Base-by-base conservation (phyloP, 2,888 invertebrate species). In the Diabrotica balteata region DNA sequence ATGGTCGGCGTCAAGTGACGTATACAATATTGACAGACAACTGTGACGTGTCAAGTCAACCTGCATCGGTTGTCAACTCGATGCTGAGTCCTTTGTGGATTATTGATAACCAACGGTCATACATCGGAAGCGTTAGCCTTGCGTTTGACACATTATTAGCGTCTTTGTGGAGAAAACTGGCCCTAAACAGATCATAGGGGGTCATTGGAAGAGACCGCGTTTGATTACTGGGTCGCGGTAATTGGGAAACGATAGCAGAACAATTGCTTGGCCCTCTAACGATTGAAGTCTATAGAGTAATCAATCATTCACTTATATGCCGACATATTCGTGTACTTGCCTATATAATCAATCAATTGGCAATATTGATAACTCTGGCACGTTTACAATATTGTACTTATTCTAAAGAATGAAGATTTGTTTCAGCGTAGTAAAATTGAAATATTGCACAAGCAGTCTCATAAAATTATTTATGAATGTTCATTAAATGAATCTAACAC, bases 1-100 rank as follows among this genome's bases (percentile, higher is more conserved):
- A 80, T 80, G 75, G 78, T 74, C 73, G 74, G 78, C 75, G 80
- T 80, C 78, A 80, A 80, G 80, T 80, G 80, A 80, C 79, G 79
- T 78, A 78, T 80, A 78, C 76, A 79, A 78, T 77, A 78, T 77
- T 80, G 80, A 80, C 75, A 77, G 79, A 78, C 79, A 76, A 78
- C 75, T 77, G 76, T 79, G 80, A 79, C 79, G 79, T 76, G 80
- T 80, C 80, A 77, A 76, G 77, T 78, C 74, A 71, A 75, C 79
- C 79, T 78, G 79, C 77, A 79, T 77, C 70, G 78, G 73, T 76
- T 77, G 80, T 79, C 80, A 80, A 74, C 72, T 79, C 78, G 77
- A 79, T 79, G 72, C 71, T 65, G 69, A 59, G 67, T 74, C 76
- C 78, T 79, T 80, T 80, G 78, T 79, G 73, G 67, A 73, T 32